Conservation (phyloP, 2,113 vertebrate genomes). For the human (Homo sapiens) region DNA sequence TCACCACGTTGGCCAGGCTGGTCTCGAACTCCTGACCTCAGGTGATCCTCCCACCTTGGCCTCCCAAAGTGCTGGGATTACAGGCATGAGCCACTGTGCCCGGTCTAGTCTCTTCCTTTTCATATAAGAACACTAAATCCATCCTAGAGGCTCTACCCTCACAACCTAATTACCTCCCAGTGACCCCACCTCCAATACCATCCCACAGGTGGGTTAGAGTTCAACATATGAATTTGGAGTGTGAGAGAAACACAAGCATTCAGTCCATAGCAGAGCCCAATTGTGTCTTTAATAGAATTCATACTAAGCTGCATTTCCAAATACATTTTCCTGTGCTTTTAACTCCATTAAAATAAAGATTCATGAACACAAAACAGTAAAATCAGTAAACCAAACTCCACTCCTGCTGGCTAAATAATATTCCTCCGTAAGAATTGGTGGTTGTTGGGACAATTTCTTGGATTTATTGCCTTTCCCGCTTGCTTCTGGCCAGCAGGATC, state of each 20-base stretch:
- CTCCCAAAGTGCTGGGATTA: too few relatives aligned
- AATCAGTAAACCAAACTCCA: neutral
- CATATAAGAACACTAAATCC: neutral
- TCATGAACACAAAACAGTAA: neutral
- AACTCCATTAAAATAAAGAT: neutral
- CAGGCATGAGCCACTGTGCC: neutral
- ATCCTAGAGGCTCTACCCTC: too few relatives aligned
- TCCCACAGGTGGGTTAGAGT: neutral
- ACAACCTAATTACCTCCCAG: too few relatives aligned
- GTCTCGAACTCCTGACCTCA: too few relatives aligned
- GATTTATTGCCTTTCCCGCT: neutral
- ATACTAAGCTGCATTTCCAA: neutral
- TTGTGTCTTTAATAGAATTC: neutral
- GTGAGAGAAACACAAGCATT: neutral
- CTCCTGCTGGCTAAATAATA: neutral
- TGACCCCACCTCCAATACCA: neutral
- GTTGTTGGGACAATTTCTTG: too few relatives aligned
- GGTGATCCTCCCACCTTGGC: too few relatives aligned
- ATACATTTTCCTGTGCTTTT: neutral
- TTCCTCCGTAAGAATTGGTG: accelerated
- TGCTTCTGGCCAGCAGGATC: accelerated
- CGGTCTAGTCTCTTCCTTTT: neutral
- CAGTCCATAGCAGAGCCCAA: neutral
- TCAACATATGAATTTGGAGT: neutral
- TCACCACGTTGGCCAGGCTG: too few relatives aligned